These are phyloP conservation scores for Acromyrmex heyeri DNA, from an alignment of 1,140 invertebrate genomes.

Conservation along the genomic window DNA sequence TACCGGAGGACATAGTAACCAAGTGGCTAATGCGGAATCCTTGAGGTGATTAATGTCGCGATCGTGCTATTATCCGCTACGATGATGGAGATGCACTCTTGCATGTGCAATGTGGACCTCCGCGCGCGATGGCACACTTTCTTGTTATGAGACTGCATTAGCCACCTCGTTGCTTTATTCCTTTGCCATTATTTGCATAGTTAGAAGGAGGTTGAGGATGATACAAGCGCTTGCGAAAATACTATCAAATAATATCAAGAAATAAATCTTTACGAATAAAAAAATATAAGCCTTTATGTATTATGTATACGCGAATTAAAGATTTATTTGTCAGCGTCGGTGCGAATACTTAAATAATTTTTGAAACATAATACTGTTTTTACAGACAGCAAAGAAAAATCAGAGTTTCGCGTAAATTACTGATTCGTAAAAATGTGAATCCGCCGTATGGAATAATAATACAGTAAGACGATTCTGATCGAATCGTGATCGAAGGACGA, in stretches of 20 bases:
- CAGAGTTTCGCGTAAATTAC: background rate
- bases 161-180: slow-evolving; percentile 11
- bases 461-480: background rate
- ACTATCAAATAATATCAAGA: background rate
- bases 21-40: slow-evolving; percentile 66
- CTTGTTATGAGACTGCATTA: slow-evolving; percentile 45
- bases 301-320: background rate
- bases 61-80: slow-evolving; percentile 47
- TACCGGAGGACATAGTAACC: slow-evolving; percentile 64
- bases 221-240: slow-evolving; percentile 11
- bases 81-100: slow-evolving; percentile 65
- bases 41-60: slow-evolving; percentile 69
- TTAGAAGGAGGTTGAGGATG: slow-evolving; percentile 6
- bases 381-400: background rate
- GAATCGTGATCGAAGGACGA: slow-evolving; percentile 29
- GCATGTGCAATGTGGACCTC: slow-evolving; percentile 30
- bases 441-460: slow-evolving; percentile 5
- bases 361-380: background rate
- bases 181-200: slow-evolving; percentile 2
- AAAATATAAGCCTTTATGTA: background rate
- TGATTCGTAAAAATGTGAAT: slow-evolving; percentile 22
- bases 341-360: background rate
- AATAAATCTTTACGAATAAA: background rate
- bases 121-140: slow-evolving; percentile 52
- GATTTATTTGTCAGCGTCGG: background rate